Percentiles rank a stretch among this genome's conserved stretches.
Conservation (phyloP, 2,888 invertebrate genomes). For the Amaurobius ferox region DNA sequence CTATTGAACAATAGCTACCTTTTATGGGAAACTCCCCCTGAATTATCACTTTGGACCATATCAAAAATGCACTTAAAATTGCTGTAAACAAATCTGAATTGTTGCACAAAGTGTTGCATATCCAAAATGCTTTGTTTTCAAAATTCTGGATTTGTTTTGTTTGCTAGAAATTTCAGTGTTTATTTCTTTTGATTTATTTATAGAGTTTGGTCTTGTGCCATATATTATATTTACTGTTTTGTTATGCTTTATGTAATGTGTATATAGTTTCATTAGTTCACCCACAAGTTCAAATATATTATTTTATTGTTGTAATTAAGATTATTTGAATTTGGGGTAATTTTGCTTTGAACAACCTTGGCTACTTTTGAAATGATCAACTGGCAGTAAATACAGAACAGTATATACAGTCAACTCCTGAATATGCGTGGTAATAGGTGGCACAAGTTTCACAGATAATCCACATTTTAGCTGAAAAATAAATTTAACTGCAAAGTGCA, state of each 20-base stretch:
- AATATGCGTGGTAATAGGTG: too few relatives aligned
- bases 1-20: background rate
- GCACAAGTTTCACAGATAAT: too few relatives aligned
- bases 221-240: conserved; percentile 39
- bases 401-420: too few relatives aligned
- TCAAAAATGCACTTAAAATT: conserved; percentile 25
- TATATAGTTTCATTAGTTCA: conserved; percentile 20
- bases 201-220: conserved; percentile 50
- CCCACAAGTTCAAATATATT: conserved; percentile 9
- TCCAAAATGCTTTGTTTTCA: conserved; percentile 11
- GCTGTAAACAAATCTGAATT: background rate
- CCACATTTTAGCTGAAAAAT: too few relatives aligned
- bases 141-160: background rate
- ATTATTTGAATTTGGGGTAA: too few relatives aligned
- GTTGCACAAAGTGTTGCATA: conserved; percentile 41
- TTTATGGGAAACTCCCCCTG: too few relatives aligned
- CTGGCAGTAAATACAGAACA: too few relatives aligned
- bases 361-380: too few relatives aligned
- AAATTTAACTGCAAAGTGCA: too few relatives aligned
- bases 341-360: too few relatives aligned
- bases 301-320: background rate
- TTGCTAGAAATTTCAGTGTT: conserved; percentile 13
- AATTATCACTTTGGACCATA: conserved; percentile 39
- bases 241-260: background rate
- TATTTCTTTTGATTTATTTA: conserved; percentile 21